Conservation (phyloP, 2,797 vertebrate species). For the Melanotaenia boesemani region DNA sequence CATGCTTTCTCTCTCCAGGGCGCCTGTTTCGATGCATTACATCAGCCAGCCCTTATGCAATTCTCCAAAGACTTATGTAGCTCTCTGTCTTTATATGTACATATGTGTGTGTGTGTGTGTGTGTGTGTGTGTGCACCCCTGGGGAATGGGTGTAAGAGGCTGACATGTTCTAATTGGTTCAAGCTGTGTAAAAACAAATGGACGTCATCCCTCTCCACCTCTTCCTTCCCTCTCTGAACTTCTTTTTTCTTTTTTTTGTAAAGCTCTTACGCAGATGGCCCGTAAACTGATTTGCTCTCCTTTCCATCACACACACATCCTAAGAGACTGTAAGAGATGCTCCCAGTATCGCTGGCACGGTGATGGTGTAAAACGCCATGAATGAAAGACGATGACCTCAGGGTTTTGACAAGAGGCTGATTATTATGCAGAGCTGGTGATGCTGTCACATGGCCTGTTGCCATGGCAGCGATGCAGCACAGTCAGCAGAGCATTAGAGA, state of each 20-base stretch:
- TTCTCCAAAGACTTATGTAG: constrained; percentile 53
- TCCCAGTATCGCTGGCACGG: constrained; percentile 36
- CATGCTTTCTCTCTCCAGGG: constrained; percentile 44
- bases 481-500: constrained; percentile 22
- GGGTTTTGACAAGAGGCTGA: constrained; percentile 48
- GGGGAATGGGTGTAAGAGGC: constrained; percentile 66
- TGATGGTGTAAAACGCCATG: constrained; percentile 35
- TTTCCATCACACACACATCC: constrained; percentile 7
- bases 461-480: constrained; percentile 1
- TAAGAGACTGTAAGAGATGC: constrained; percentile 11
- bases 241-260: background rate
- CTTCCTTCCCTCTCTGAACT: constrained; percentile 11
- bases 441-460: constrained; percentile 46
- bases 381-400: too few relatives aligned
- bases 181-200: constrained; percentile 70
- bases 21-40: constrained; percentile 49
- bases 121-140: constrained; percentile 29
- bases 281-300: constrained; percentile 38
- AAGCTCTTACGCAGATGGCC: constrained; percentile 45
- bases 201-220: constrained; percentile 29
- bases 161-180: constrained; percentile 70
- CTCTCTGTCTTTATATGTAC: constrained; percentile 12
- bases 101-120: background rate
- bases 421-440: constrained; percentile 73
- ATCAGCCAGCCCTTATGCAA: constrained; percentile 67